Evolutionary conservation across 2,888 invertebrate species (phyloP).

Genomic region (Drosophila macrothrix): DNA sequence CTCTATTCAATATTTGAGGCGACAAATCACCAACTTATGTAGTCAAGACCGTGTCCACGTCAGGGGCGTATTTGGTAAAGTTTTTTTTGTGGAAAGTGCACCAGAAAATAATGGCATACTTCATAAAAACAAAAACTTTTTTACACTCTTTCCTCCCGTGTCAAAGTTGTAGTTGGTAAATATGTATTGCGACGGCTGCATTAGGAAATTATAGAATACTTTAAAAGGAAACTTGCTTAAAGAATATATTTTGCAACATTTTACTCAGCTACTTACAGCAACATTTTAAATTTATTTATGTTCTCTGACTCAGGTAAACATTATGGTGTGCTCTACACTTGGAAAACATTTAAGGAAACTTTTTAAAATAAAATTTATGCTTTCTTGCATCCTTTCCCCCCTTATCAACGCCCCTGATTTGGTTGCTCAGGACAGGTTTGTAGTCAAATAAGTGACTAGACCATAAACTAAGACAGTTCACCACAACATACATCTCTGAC

Average conservation of each 20-base stretch:
- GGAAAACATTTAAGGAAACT: background rate
- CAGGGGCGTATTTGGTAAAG: constrained; percentile 19
- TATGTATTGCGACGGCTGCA: background rate
- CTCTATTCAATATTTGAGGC: constrained; percentile 59
- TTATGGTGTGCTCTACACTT: background rate
- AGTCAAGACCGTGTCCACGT: background rate
- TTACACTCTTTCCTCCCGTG: background rate
- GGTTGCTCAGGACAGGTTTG: constrained; percentile 46
- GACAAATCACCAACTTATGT: constrained; percentile 37
- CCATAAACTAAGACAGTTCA: constrained; percentile 59
- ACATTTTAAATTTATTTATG: background rate
- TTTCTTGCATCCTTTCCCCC: background rate
- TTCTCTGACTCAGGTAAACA: background rate
- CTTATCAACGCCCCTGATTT: constrained; percentile 37
- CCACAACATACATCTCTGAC: constrained; percentile 24
- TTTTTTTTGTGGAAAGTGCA: background rate
- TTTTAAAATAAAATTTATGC: background rate
- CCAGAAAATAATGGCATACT: background rate
- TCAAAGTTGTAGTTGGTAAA: background rate
- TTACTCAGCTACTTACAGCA: background rate
- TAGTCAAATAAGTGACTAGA: constrained; percentile 41
- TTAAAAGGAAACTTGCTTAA: background rate
- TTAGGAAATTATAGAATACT: background rate
- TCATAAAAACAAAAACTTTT: background rate
- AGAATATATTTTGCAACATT: background rate